Evolutionary conservation across 2,888 invertebrate genomes (phyloP), one percentile per base, ranked within the genome.

Genomic region (Nymphalis polychloros): DNA sequence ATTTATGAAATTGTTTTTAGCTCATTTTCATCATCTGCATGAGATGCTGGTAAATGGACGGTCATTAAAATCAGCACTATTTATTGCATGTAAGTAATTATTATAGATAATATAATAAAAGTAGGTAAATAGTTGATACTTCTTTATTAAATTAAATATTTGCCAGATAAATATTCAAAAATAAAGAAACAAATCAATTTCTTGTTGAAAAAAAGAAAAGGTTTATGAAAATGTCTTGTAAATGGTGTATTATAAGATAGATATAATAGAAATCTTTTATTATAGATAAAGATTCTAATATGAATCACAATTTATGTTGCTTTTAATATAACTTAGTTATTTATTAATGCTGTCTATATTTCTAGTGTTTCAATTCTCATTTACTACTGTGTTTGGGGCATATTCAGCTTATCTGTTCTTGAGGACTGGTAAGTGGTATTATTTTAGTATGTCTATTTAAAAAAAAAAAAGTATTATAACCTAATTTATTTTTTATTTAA

Each of bases 361-460:
- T 53, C 88, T 89, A 96, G 96, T 94, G 85, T 97, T 98, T 84
- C 98, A 99, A 86, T 96, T 98, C 83, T 92, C 94, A 0, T 98
- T 98, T 82, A 98, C 99, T 2, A 97, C 97, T 64, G 85, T 98
- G 61, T 99, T 99, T 92, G 99, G 98, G 69, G 96, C 96, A 60
- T 99, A 99, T 86, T 98, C 98, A 8, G 97, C 98, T n/a, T 98
- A 95, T 84, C 88, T 98, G 60, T 98, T 98, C 88, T 93, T 96
- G 13, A 95, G 96, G 84, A 98, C 98, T 77, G 96, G 96, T 95
- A 80, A 83, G 85, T 79, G 20, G n/a, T 5, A 19, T 57, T n/a
- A 35, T 55, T 55, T 35, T n/a, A 2, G 13, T 31, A 31, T 0
- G 8, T 16, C 6, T 27, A 23, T 16, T 8, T 20, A 20, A 2